Base-by-base conservation (phyloP, 2,888 invertebrate species). In the Pristionchus mayeri region DNA sequence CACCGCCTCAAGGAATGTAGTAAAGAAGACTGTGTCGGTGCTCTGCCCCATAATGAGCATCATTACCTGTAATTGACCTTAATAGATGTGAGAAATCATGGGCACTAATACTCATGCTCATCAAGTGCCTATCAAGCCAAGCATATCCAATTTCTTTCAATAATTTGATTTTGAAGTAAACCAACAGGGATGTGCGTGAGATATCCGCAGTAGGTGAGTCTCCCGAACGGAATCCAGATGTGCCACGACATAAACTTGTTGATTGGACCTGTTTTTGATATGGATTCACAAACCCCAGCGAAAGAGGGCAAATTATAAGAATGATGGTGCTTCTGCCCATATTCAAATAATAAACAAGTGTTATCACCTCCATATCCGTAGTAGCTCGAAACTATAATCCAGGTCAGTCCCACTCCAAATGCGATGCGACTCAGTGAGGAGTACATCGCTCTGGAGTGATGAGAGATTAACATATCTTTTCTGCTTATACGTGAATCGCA, bases 191-290 rank as follows among this genome's bases (percentile, higher is more conserved):
- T 40, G 50, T 88, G 88, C 21, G 88, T 84, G 7, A 88, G 63
- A 57, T 88, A 88, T 24, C 84, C 85, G 11, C 85, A 87, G 75
- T 88, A 88, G 18, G 87, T 82, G 9, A 88, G 80, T 0, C 85
- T 78, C 7, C 88, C 88, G 16, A 88, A 85, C 3, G 88, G 88
- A 16, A 86, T 76, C 88, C 88, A 88, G 30, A 85, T 85, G 50
- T 85, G 57, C 88, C 88, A 88, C n/a, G 84, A 84, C 86, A 88
- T 85, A 78, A 88, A 88, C 6, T 57, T 48, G 79, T 88, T 88
- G 60, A 88, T 86, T 6, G 84, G 81, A 27, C 88, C 88, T 84
- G 50, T 6, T 21, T 27, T 44, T 44, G 6, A 44, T 44, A 9
- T 44, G 44, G 44, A 44, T n/a, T n/a, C n/a, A n/a, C n/a, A n/a